phyloP scores from a whole-genome alignment of 2,888 invertebrate species.

The Tinea pellionella region DNA sequence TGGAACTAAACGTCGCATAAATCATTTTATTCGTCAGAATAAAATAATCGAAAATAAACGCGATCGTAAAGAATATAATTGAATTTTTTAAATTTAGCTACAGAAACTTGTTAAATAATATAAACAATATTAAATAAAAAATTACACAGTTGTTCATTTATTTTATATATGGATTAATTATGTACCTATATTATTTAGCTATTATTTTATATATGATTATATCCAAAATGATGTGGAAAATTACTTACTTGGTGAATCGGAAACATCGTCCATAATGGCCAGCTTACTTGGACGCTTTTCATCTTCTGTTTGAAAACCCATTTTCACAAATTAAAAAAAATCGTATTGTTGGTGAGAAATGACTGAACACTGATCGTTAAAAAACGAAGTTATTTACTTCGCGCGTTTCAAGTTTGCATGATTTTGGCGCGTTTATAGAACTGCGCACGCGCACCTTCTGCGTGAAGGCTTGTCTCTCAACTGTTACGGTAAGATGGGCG shows the following conservation, averaged over 20 bases:
- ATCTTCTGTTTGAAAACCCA: conserved; percentile 60
- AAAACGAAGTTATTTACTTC: neutral
- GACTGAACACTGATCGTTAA: neutral
- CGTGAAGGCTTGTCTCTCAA: neutral
- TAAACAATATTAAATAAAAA: too few relatives aligned
- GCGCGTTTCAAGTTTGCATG: neutral
- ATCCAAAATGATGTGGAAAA: too few relatives aligned
- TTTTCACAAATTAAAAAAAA: conserved; percentile 28
- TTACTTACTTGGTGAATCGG: conserved; percentile 51
- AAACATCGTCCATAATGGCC: conserved; percentile 54
- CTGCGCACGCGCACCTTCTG: conserved; percentile 1
- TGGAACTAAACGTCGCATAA: too few relatives aligned
- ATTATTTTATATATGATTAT: too few relatives aligned
- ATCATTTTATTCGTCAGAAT: too few relatives aligned
- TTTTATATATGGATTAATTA: too few relatives aligned
- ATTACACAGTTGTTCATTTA: too few relatives aligned
- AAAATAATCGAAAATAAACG: too few relatives aligned
- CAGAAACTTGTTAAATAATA: too few relatives aligned
- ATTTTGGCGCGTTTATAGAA: neutral
- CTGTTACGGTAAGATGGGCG: neutral
- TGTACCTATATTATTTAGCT: too few relatives aligned
- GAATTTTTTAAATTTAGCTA: too few relatives aligned
- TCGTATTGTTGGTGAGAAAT: neutral
- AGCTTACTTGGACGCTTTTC: conserved; percentile 61
- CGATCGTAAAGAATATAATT: too few relatives aligned